These are phyloP conservation scores for Protonemura montana DNA, from an alignment of 2,888 invertebrate genomes.

Conservation along the genomic window DNA sequence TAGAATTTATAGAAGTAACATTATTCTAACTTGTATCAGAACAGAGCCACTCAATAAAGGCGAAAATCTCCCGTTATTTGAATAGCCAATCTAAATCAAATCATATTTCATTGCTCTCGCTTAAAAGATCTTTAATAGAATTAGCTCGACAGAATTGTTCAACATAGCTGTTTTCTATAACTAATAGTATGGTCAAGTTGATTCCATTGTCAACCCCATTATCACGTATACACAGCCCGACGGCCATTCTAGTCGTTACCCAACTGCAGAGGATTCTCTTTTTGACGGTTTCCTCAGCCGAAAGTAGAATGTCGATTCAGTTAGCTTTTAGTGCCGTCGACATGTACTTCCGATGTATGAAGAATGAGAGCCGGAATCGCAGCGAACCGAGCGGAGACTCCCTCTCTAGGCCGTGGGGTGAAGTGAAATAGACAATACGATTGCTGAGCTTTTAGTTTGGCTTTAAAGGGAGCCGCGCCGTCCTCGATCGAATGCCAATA, in stretches of 20 bases:
- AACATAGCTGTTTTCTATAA: background rate
- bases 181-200: background rate
- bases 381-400: background rate
- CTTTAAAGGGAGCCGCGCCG: background rate
- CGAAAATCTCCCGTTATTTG: no score
- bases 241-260: background rate
- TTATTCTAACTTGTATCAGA: background rate
- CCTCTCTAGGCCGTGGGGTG: background rate
- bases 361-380: background rate
- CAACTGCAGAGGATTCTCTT: background rate
- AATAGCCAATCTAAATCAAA: background rate
- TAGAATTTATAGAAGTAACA: background rate
- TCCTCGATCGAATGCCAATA: background rate
- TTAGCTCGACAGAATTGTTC: background rate
- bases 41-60: no score
- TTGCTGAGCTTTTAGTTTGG: background rate
- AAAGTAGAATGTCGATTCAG: background rate
- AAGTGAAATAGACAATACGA: background rate
- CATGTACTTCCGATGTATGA: constrained; percentile 12
- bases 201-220: background rate
- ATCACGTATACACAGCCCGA: background rate
- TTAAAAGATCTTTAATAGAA: background rate
- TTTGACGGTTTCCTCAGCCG: background rate
- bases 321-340: constrained; percentile 7
- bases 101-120: background rate